Conservation (phyloP, 2,113 vertebrate species). For the Pterocles gutturalis region DNA sequence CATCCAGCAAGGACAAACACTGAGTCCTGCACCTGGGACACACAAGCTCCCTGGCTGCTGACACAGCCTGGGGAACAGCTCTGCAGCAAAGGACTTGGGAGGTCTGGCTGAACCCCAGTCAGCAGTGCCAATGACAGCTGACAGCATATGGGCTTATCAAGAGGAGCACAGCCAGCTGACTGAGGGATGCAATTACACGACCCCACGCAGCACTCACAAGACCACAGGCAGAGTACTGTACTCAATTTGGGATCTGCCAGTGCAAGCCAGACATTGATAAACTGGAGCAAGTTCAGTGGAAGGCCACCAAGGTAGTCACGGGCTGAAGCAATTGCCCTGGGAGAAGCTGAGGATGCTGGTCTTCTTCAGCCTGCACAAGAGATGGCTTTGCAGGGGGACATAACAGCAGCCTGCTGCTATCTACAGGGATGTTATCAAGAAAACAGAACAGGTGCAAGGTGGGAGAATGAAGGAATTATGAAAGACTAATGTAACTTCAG, state of each 20-base stretch:
- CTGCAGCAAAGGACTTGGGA: not conserved
- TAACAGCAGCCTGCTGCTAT: not conserved
- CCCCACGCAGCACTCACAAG: rapidly evolving
- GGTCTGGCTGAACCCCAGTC: rapidly evolving
- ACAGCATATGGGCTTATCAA: rapidly evolving
- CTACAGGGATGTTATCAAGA: not conserved
- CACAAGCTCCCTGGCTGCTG: not conserved
- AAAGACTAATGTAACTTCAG: not conserved
- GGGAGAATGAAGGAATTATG: not conserved
- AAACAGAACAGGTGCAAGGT: not conserved
- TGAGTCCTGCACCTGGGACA: not conserved
- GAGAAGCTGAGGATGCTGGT: not conserved
- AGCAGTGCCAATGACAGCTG: not conserved
- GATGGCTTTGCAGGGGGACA: rapidly evolving
- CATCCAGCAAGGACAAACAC: not conserved
- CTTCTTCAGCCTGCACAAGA: not conserved
- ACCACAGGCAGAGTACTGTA: not conserved
- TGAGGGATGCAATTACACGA: no score
- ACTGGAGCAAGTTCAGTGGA: not conserved
- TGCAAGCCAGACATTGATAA: not conserved
- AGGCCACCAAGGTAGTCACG: not conserved
- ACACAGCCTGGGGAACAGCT: not conserved
- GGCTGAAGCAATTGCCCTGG: not conserved
- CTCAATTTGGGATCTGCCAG: not conserved
- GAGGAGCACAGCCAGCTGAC: not conserved